Evolutionary conservation across 2,888 invertebrate species (phyloP), one percentile per base, ranked within the genome.

Genomic region (Stenoptilia bipunctidactyla): DNA sequence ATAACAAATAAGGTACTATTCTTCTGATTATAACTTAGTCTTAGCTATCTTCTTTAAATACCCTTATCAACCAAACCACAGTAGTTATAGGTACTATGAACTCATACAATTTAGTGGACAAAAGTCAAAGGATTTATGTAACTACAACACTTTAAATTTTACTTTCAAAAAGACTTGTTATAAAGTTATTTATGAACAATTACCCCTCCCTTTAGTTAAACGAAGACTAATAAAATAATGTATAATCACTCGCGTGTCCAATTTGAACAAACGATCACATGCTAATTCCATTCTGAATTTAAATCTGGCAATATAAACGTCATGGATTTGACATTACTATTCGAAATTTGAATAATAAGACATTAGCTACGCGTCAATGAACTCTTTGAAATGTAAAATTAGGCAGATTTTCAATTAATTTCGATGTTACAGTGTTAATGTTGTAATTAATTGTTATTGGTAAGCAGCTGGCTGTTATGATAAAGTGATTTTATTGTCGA

Each of bases 261-360:
- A 83, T 82, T 80, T 63, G 70, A 72, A 82, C 76, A 75, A 82
- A 82, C 75, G 79, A 65, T 70, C 59, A 50, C 47, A 48, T 45
- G 49, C 58, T 63, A 63, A 69, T 62, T 53, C 47, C 49, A 49
- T 66, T 67, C 60, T 44, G 61, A 69, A 75, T 77, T 71, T 64
- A 37, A 42, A 42, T 42, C 30, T 30, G 30, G 13, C 34, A 41
- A 41, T 44, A 41, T 13, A 61, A 67, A 70, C 59, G 61, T 55
- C 68, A 77, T 66, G 79, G 80, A 79, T 76, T 74, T 58, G 67
- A 79, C 61, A 64, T 76, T 79, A 80, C 69, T 72, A 80, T 82
- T 67, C 64, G 63, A 67, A 72, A 66, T 73, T 64, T 51, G 62
- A 65, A 76, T 70, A 69, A 70, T 59, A 57, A 58, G 56, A 59